Base-by-base conservation (phyloP, 2,888 invertebrate species). In the Macaria liturata region DNA sequence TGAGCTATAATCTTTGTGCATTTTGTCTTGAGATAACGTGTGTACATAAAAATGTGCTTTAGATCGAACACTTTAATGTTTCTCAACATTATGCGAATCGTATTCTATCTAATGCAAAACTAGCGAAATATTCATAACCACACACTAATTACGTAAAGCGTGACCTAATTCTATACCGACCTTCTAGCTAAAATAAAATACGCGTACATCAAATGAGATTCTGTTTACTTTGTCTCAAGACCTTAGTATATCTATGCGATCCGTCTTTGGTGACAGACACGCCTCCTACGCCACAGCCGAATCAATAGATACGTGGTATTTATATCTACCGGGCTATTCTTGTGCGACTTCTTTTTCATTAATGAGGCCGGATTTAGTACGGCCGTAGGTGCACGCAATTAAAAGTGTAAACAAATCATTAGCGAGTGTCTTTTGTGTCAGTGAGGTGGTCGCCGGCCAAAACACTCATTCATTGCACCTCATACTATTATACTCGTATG, bases 141-240 rank as follows among this genome's bases (percentile, higher is more conserved):
- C 65, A 65, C 50, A 51, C 54, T 66, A 71, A 70, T 76, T 71
- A 66, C 72, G 69, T 65, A 67, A 68, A 69, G 65, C 69, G 57
- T 75, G 74, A 68, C 73, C 73, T 61, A 56, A 68, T 71, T 72
- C 58, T 66, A 54, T 42, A 64, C 64, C 69, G 69, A 61, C 75
- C 72, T 72, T 72, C 67, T 57, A 62, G 57, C 71, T 71, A 74
- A 67, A 71, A 74, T 70, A 70, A 70, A 69, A 71, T 65, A 50
- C 39, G 34, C 62, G 49, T 64, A 68, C 63, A 68, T 69, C 51
- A 64, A 59, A 61, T 47, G 48, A 55, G 37, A 63, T 63, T 63
- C 52, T 57, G 62, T 68, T 64, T 61, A 58, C 43, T 59, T 63
- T 64, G 66, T 60, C 46, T 39, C 49, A 54, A 56, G 61, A 56